These are phyloP conservation scores for Nematopogon swammerdamellus DNA, from an alignment of 2,888 invertebrate species.

Conservation along the genomic window DNA sequence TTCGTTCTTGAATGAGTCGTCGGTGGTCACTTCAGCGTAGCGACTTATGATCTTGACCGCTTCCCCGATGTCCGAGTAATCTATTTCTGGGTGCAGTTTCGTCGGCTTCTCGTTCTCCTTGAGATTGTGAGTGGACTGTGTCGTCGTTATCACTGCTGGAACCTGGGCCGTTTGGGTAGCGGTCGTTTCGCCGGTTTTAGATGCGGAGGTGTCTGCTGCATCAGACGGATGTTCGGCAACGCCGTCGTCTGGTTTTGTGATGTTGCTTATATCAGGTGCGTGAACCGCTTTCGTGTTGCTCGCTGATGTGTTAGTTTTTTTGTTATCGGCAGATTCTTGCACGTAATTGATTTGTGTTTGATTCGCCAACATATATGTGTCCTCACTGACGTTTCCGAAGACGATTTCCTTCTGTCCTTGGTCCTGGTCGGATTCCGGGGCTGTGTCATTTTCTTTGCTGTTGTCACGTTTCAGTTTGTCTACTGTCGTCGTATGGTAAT, in stretches of 20 bases:
- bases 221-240: too few relatives aligned
- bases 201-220: too few relatives aligned
- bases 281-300: conserved; percentile 8
- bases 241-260: conserved; percentile 10
- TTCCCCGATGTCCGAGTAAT: conserved; percentile 47
- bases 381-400: conserved; percentile 43
- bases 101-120: conserved; percentile 29
- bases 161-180: conserved; percentile 1
- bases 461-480: conserved; percentile 50
- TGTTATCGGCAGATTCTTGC: conserved; percentile 3
- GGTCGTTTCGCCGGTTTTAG: conserved; percentile 11
- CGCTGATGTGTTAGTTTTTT: conserved; percentile 3
- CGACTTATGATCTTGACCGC: conserved; percentile 48
- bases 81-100: conserved; percentile 45
- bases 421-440: conserved; percentile 16
- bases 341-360: conserved; percentile 16
- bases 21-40: conserved; percentile 48
- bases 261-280: conserved; percentile 10
- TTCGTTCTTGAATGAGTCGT: conserved; percentile 43
- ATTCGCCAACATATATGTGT: conserved; percentile 30
- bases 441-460: conserved; percentile 25
- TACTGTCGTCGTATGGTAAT: conserved; percentile 7
- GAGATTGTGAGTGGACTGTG: conserved; percentile 17
- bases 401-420: conserved; percentile 44
- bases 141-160: not conserved